A percentile compares a stretch with the other conserved stretches of the same genome.
Evolutionary conservation across 1,140 invertebrate species (phyloP).

Genomic region (Drosophila tani): DNA sequence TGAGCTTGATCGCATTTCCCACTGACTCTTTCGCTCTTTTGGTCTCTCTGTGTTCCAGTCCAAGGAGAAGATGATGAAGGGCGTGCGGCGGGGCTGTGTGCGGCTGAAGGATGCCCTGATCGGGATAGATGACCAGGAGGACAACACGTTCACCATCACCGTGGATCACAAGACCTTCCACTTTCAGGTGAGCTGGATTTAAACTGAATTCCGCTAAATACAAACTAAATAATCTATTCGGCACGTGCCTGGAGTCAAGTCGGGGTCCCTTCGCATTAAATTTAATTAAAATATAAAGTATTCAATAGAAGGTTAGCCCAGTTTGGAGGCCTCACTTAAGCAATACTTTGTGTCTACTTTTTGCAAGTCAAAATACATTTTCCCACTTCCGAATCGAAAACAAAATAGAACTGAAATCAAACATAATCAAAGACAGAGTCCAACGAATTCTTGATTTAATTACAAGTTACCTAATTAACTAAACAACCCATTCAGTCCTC

Average conservation of each 20-base stretch:
- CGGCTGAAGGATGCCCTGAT: constrained; percentile 96
- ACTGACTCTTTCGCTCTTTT: not conserved
- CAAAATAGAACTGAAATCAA: not conserved
- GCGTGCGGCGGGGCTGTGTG: constrained; percentile 97
- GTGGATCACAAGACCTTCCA: constrained; percentile 99
- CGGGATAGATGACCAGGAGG: constrained; percentile 99
- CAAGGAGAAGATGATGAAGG: constrained; percentile 99
- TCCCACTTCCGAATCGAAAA: not conserved
- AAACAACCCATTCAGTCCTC: not conserved
- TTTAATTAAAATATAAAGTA: too few species aligned
- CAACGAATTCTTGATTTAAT: not conserved
- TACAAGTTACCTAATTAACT: not conserved
- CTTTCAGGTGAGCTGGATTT: constrained; percentile 89
- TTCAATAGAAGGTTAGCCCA: too few species aligned
- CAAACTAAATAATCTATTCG: rapidly evolving
- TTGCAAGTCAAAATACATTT: not conserved
- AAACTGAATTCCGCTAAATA: not conserved
- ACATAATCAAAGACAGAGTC: not conserved
- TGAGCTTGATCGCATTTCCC: constrained; percentile 5
- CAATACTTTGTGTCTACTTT: too few species aligned
- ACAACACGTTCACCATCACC: constrained; percentile 99
- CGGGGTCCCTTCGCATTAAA: too few species aligned
- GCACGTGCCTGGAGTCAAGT: too few species aligned
- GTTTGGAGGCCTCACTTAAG: too few species aligned
- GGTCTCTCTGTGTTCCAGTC: constrained; percentile 89